Conservation (phyloP, 1,140 invertebrate species). For the Brachionus rotundiformis region DNA sequence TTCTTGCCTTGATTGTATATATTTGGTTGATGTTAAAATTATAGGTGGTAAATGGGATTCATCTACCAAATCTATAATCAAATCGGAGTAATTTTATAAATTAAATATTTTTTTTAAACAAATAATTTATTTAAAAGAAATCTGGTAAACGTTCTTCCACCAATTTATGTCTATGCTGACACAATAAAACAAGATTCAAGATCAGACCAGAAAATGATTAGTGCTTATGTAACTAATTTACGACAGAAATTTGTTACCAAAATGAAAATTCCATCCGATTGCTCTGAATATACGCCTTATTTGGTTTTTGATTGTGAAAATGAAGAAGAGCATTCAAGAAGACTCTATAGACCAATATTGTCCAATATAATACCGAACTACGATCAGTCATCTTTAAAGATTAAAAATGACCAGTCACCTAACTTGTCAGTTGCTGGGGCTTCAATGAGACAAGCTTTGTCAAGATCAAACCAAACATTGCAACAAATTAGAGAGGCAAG, state of each 20-base stretch:
- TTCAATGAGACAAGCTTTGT: constrained; percentile 10
- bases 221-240: background rate
- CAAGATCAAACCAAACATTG: constrained; percentile 29
- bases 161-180: background rate
- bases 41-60: constrained; percentile 27
- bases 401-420: background rate
- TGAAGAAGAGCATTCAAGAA: constrained; percentile 8
- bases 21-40: background rate
- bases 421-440: background rate
- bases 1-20: background rate
- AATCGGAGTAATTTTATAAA: constrained; percentile 27
- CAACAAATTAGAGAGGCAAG: constrained; percentile 36
- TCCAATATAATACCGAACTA: background rate
- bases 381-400: background rate
- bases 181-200: background rate
- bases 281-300: background rate
- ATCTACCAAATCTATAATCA: background rate
- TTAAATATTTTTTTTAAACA: background rate
- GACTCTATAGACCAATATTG: constrained; percentile 37
- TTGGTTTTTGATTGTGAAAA: constrained; percentile 24
- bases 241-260: constrained; percentile 25
- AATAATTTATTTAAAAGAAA: constrained; percentile 2
- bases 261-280: background rate
- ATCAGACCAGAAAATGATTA: background rate
- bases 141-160: background rate